Conservation (phyloP, 2,113 vertebrate genomes). For the Gambusia affinis region DNA sequence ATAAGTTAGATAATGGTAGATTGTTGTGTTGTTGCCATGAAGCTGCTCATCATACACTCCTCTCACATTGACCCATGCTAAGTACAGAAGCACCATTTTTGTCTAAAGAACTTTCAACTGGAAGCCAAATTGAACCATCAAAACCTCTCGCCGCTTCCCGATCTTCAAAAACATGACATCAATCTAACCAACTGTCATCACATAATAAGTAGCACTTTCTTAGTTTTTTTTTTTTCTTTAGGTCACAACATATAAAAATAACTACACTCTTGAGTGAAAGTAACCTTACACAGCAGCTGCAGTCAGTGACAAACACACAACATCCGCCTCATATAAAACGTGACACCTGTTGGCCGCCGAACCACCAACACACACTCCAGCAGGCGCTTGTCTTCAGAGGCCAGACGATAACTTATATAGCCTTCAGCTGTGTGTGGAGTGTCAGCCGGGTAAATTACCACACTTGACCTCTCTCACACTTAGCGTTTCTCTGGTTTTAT, state of each 20-base stretch:
- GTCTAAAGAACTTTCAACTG: too few relatives aligned
- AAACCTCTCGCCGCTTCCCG: neutral
- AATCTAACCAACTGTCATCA: neutral
- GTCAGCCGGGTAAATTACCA: constrained; percentile 63
- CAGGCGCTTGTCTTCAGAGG: constrained; percentile 33
- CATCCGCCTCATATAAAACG: constrained; percentile 25
- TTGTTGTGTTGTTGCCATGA: too few relatives aligned
- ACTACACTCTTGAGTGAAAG: constrained; percentile 29
- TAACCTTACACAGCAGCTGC: constrained; percentile 13
- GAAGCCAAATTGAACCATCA: neutral
- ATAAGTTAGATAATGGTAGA: too few relatives aligned
- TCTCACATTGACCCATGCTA: too few relatives aligned
- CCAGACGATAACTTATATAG: constrained; percentile 59
- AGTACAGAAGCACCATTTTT: too few relatives aligned
- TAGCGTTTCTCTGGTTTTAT: constrained; percentile 6
- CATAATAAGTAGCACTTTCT: neutral
- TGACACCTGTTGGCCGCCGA: constrained; percentile 59
- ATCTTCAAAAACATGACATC: neutral
- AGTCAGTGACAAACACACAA: constrained; percentile 15
- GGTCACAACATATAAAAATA: constrained; percentile 6
- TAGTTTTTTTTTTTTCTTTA: neutral
- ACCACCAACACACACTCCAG: constrained; percentile 16
- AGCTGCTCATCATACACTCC: too few relatives aligned
- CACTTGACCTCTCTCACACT: constrained; percentile 28
- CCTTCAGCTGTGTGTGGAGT: constrained; percentile 65